A percentile compares a stretch with the other conserved stretches of the same genome.
phyloP scores from a whole-genome alignment of 2,888 invertebrate species.

The Agrochola litura region DNA sequence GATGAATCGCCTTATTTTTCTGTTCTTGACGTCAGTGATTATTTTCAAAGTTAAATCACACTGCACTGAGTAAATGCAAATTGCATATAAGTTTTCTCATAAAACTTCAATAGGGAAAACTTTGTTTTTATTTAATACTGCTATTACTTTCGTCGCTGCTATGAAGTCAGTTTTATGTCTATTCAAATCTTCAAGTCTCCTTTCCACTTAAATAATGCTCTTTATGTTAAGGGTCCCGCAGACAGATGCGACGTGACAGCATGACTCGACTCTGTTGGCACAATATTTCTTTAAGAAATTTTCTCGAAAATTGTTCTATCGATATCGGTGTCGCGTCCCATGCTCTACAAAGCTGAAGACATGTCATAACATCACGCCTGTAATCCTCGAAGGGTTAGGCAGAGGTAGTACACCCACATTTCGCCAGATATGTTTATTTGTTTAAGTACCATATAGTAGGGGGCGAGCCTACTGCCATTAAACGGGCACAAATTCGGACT shows the following conservation, averaged over 20 bases:
- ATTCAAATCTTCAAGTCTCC: background rate
- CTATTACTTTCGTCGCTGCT: conserved; percentile 9
- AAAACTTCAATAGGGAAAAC: conserved; percentile 22
- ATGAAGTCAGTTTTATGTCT: conserved; percentile 15
- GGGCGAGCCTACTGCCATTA: background rate
- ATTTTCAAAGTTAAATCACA: conserved; percentile 19
- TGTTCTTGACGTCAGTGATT: background rate
- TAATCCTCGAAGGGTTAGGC: background rate
- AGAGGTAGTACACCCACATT: background rate
- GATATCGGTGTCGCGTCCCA: background rate
- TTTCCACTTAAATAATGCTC: background rate
- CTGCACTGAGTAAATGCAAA: conserved; percentile 25
- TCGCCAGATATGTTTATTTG: background rate
- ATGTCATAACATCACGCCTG: background rate
- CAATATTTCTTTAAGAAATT: no score
- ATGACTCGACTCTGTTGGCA: no score
- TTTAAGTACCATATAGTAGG: no score
- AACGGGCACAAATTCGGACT: background rate
- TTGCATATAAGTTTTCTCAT: conserved; percentile 33
- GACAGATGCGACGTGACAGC: no score
- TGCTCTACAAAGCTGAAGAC: background rate
- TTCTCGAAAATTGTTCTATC: no score
- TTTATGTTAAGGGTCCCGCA: background rate
- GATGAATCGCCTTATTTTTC: background rate
- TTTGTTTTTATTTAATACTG: conserved; percentile 30